Percentiles rank a stretch among this genome's conserved stretches.
Evolutionary conservation across 2,888 invertebrate species (phyloP).

Genomic region (Colostygia pectinataria): DNA sequence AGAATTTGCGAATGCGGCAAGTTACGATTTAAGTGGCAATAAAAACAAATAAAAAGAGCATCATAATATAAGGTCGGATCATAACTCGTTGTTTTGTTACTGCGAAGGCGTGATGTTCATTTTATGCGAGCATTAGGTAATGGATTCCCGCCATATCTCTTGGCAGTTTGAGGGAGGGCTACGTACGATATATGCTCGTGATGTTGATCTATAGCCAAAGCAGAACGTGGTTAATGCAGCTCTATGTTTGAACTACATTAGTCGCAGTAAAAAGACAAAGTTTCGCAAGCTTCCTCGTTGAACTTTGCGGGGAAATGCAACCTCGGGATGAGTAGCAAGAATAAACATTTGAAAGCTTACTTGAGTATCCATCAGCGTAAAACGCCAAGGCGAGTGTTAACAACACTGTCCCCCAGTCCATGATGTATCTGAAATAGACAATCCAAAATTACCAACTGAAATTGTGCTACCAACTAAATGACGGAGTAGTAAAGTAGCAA

Average conservation of each 20-base stretch:
- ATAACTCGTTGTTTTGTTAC: constrained; percentile 76
- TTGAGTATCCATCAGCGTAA: constrained; percentile 73
- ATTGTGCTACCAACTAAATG: neutral
- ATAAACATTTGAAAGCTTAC: constrained; percentile 51
- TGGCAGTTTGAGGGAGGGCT: constrained; percentile 46
- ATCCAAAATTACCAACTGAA: constrained; percentile 11
- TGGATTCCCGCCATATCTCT: constrained; percentile 67
- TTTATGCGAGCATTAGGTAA: constrained; percentile 74
- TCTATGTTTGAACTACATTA: constrained; percentile 21
- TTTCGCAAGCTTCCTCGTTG: constrained; percentile 11
- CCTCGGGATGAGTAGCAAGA: constrained; percentile 9
- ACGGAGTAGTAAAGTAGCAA: too few relatives aligned
- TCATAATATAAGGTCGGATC: constrained; percentile 62
- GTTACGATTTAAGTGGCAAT: constrained; percentile 64
- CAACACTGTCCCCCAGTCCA: constrained; percentile 71
- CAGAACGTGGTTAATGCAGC: constrained; percentile 24
- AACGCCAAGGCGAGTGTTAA: constrained; percentile 58
- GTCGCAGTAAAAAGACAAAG: constrained; percentile 19
- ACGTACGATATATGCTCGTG: constrained; percentile 44
- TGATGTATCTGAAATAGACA: constrained; percentile 60
- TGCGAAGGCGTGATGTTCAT: constrained; percentile 49
- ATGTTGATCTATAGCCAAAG: constrained; percentile 27
- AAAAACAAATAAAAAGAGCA: constrained; percentile 70
- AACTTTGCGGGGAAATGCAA: constrained; percentile 11
- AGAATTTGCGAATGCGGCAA: constrained; percentile 54